These are phyloP conservation scores for Hypercompe scribonia DNA, from an alignment of 2,888 invertebrate genomes.

Conservation along the genomic window DNA sequence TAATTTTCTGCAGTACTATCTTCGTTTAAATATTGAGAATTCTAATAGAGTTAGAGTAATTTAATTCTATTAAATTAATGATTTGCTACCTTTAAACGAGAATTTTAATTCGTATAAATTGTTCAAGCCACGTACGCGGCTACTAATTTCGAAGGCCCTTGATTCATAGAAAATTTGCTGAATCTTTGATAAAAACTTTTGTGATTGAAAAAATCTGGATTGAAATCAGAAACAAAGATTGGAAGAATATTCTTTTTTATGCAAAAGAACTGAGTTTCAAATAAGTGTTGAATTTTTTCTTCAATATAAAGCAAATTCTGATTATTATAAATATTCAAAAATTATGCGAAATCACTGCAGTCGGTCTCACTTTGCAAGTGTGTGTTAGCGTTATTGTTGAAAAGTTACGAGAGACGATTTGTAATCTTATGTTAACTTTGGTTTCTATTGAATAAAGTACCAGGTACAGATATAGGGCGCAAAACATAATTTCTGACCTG, in stretches of 20 bases:
- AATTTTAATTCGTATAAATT: neutral
- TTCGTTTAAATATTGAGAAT: neutral
- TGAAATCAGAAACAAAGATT: neutral
- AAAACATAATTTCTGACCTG: too few species aligned
- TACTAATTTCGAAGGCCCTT: neutral
- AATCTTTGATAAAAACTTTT: neutral
- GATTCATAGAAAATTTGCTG: neutral
- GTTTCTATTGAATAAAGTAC: too few species aligned
- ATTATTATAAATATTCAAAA: neutral
- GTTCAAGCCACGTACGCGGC: neutral
- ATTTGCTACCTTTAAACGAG: neutral
- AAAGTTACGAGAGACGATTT: too few species aligned
- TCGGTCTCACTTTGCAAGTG: neutral
- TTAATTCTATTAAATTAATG: neutral
- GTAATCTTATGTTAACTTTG: too few species aligned
- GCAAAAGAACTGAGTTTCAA: too few species aligned
- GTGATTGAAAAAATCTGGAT: neutral
- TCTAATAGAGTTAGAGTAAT: neutral
- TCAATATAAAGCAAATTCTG: too few species aligned
- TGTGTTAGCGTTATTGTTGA: neutral
- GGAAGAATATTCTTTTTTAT: conserved; percentile 22
- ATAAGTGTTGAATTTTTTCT: too few species aligned
- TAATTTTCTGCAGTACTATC: neutral
- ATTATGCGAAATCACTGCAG: neutral
- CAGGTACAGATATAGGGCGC: too few species aligned